Conservation (phyloP, 1,140 invertebrate genomes). For the Antheraea pernyi region DNA sequence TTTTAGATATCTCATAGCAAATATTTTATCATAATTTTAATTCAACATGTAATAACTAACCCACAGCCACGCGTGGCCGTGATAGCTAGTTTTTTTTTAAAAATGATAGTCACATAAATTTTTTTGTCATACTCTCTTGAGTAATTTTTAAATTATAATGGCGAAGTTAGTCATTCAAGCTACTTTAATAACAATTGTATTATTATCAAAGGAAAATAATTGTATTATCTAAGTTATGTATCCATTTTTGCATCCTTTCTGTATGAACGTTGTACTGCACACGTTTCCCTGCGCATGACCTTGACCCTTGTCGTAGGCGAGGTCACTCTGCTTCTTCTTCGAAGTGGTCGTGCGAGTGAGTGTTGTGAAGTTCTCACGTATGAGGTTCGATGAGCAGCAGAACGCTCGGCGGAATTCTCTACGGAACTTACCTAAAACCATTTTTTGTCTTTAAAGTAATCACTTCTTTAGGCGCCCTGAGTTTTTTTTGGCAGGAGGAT, state of each 20-base stretch:
- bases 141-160: too few species aligned
- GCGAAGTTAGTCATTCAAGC: background rate
- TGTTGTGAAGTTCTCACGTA: constrained; percentile 45
- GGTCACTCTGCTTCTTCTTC: constrained; percentile 33
- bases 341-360: constrained; percentile 47
- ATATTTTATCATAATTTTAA: too few species aligned
- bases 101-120: too few species aligned
- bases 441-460: too few species aligned
- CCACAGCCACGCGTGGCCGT: too few species aligned
- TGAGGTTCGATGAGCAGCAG: constrained; percentile 55
- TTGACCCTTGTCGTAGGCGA: constrained; percentile 19
- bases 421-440: constrained; percentile 82
- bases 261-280: constrained; percentile 35
- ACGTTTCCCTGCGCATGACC: constrained; percentile 21
- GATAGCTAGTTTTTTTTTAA: too few species aligned
- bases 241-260: constrained; percentile 27
- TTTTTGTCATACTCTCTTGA: too few species aligned
- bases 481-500: too few species aligned
- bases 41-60: too few species aligned
- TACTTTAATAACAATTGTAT: background rate
- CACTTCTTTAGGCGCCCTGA: too few species aligned
- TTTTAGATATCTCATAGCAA: too few species aligned
- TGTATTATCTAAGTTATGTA: constrained; percentile 3
- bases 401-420: constrained; percentile 82
- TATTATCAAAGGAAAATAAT: background rate